Evolutionary conservation across 2,888 invertebrate species (phyloP), one percentile per base, ranked within the genome.

Genomic region (Alsophila aescularia): DNA sequence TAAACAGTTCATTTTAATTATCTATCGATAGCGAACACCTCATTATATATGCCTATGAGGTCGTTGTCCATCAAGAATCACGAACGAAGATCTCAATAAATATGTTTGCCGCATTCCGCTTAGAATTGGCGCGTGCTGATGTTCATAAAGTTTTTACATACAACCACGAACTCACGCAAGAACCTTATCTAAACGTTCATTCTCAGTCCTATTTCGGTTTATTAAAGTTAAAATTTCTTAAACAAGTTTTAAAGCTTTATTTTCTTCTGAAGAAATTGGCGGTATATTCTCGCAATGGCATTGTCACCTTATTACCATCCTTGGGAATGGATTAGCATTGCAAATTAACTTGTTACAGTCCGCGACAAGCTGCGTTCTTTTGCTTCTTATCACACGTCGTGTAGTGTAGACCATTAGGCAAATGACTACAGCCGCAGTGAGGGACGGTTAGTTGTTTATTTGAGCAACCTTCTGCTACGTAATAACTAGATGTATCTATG

Each of bases 311-410:
- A 66, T 56, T 51, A 49, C 42, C 44, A 50, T 62, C 61, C 59
- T 64, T 64, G 48, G 35, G 52, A 48, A 52, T 52, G 49, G 27
- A 69, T 71, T 63, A 60, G 64, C 66, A 65, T 67, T 68, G 66
- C 65, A 60, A 70, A 72, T 70, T 43, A 55, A 41, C 47, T 42
- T 44, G 44, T 61, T 58, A 51, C 57, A 57, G 44, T 43, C 54
- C 13, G 54, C 58, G 57, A 53, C 45, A 52, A 52, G 32, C 52
- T 34, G 45, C 29, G 53, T 35, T 39, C 27, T 48, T 41, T 45
- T 53, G 14, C 32, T 41, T 49, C 36, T 60, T 61, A 41, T 51
- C 50, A 36, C 50, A 44, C 58, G 44, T n/a, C n/a, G n/a, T n/a
- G n/a, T n/a, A n/a, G n/a, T 62, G 53, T 36, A 34, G 50, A 48